Base-by-base conservation (phyloP, 2,888 invertebrate genomes). In the Drosophila lacicola region DNA sequence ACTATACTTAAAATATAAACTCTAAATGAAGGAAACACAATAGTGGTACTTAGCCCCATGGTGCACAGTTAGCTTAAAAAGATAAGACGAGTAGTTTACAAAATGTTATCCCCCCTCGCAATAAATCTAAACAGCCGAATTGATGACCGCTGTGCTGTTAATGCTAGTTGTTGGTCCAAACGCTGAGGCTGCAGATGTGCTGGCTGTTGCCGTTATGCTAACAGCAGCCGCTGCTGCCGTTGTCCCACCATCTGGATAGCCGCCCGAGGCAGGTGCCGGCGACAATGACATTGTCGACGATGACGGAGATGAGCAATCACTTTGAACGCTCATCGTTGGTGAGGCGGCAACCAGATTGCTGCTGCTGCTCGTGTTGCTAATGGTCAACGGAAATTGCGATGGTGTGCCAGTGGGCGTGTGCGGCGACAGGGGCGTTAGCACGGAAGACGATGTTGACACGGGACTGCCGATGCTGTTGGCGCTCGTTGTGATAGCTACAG, bases 281-380 rank as follows among this genome's bases (percentile, higher is more conserved):
- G 90, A 91, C 45, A 91, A 66, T 1, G 91, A 91, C 80, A 91
- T 91, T 6, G 90, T 90, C 2, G 90, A 91, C 4, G 90, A 91
- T 34, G 91, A 90, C 1, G 90, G 90, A 33, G 90, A 91, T 3
- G 90, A 91, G 57, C 90, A 91, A 63, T 91, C 91, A 55, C 91
- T 91, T 72, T 91, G 91, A 39, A 90, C 80, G 61, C 91, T 91
- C 88, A 91, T 88, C 10, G 91, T 91, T 4, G 91, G 91, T 41
- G 91, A 91, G 50, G 88, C 84, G 19, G 85, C 85, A 4, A 86
- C 90, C 51, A 86, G 53, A 49, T 83, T 89, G 58, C 78, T 90
- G 57, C 86, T 89, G 50, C 70, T 86, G 56, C 68, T 75, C 21
- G 79, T 79, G 17, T 86, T 86, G 50, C 86, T 90, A 4, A 89